Base-by-base conservation (phyloP, 1,140 invertebrate genomes). In the Sycophaga agraensis region DNA sequence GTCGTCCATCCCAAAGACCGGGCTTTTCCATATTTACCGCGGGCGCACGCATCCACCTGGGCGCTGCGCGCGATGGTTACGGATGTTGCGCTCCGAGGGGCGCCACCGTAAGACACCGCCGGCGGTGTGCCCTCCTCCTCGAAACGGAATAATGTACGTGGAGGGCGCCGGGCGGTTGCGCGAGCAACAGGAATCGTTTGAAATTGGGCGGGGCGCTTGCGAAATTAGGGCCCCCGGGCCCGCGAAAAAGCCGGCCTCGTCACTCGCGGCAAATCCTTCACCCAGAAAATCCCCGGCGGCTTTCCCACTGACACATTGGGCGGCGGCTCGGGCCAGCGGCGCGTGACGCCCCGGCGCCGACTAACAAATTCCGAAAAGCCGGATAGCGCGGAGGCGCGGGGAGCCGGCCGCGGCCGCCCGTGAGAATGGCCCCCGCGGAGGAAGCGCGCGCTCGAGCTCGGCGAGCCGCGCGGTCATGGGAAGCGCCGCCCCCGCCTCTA, bases 391-490 rank as follows among this genome's bases (percentile, higher is more conserved):
- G 59, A 61, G 28, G 50, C 43, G 22, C n/a, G 2, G 16, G 5
- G 11, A 12, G 31, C 4, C 17, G 39, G 19, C 39, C 42, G 59
- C 59, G n/a, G n/a, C n/a, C n/a, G n/a, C n/a, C n/a, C n/a, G 59
- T 61, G 57, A 65, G 63, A 65, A 59, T 65, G 58, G 45, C 49
- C 62, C 54, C 31, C 9, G 11, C 19, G 59, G 31, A 31, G 46
- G 58, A 37, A 48, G 21, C 16, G 16, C 46, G 26, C 3, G 14
- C 45, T 28, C 12, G 45, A 12, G 40, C 46, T 59, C 35, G 45
- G 14, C 16, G 16, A 42, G 21, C 22, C 28, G 50, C 17, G 42
- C 57, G 63, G 57, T 59, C 63, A 64, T 54, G 56, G 45, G 57
- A 59, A 64, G 50, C 40, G 55, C 50, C 34, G 22, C 42, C n/a